Evolutionary conservation across 2,888 invertebrate genomes (phyloP).

Genomic region (Tiliacea aurago): DNA sequence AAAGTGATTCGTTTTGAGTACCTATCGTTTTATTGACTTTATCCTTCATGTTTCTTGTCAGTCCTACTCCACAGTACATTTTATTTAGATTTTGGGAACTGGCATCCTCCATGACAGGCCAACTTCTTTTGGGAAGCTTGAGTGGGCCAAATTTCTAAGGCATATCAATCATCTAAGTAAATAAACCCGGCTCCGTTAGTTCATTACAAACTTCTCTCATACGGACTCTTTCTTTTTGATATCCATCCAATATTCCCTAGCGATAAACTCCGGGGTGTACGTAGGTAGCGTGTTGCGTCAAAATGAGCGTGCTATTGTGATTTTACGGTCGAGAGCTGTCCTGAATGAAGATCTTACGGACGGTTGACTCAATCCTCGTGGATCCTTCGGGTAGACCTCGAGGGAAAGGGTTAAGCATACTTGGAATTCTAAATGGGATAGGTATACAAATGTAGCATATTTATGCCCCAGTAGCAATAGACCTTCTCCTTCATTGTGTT

Average conservation of each 20-base stretch:
- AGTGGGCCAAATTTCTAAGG: not conserved
- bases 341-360: slow-evolving; percentile 66
- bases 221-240: slow-evolving; percentile 11
- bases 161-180: not conserved
- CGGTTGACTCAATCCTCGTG: slow-evolving; percentile 35
- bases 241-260: slow-evolving; percentile 43
- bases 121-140: not conserved
- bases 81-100: too few species aligned
- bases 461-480: too few species aligned
- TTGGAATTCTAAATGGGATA: slow-evolving; percentile 1
- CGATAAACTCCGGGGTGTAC: slow-evolving; percentile 39
- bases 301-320: slow-evolving; percentile 72
- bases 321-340: slow-evolving; percentile 69
- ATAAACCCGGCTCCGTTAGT: not conserved
- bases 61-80: too few species aligned
- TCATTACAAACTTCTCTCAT: not conserved
- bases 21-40: too few species aligned
- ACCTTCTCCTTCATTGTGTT: too few species aligned
- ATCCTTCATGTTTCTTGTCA: too few species aligned
- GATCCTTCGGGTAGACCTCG: slow-evolving; percentile 28
- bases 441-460: not conserved
- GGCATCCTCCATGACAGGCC: too few species aligned
- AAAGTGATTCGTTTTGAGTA: too few species aligned
- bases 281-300: slow-evolving; percentile 54
- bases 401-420: not conserved